Conservation (phyloP, 2,797 vertebrate genomes). For the Tragopan temminckii region DNA sequence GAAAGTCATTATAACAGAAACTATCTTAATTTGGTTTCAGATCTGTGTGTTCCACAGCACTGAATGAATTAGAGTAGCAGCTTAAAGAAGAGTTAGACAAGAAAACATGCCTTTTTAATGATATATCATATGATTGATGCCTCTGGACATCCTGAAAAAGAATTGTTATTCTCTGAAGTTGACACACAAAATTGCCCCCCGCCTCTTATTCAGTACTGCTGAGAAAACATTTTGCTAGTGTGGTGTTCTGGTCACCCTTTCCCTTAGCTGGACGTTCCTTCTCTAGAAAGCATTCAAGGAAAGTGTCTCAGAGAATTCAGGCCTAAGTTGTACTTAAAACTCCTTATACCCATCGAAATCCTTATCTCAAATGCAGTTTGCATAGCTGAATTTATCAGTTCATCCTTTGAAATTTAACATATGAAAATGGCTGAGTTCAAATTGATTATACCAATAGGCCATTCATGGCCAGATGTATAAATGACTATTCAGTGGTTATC, state of each 20-base stretch:
- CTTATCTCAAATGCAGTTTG: background rate
- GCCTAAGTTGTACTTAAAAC: background rate
- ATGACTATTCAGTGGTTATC: background rate
- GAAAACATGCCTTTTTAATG: slow-evolving; percentile 5
- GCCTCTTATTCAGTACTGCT: background rate
- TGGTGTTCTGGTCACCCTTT: background rate
- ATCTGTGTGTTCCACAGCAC: background rate
- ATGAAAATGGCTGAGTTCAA: background rate
- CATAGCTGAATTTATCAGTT: background rate
- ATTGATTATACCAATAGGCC: background rate
- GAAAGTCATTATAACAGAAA: background rate
- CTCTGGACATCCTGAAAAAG: background rate
- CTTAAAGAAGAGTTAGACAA: slow-evolving; percentile 4
- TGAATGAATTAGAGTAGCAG: background rate
- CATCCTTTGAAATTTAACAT: background rate
- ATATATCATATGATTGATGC: background rate
- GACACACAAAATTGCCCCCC: rapidly evolving
- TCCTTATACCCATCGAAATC: background rate
- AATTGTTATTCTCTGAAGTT: background rate
- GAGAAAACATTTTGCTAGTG: background rate
- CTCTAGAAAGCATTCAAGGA: background rate
- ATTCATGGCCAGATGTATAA: background rate
- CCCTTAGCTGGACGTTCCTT: background rate
- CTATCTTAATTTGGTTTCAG: background rate
- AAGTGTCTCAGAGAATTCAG: background rate